Percentiles rank a stretch among this genome's conserved stretches.
These are phyloP conservation scores for Spisula solida DNA, from an alignment of 2,888 invertebrate species.

Conservation along the genomic window DNA sequence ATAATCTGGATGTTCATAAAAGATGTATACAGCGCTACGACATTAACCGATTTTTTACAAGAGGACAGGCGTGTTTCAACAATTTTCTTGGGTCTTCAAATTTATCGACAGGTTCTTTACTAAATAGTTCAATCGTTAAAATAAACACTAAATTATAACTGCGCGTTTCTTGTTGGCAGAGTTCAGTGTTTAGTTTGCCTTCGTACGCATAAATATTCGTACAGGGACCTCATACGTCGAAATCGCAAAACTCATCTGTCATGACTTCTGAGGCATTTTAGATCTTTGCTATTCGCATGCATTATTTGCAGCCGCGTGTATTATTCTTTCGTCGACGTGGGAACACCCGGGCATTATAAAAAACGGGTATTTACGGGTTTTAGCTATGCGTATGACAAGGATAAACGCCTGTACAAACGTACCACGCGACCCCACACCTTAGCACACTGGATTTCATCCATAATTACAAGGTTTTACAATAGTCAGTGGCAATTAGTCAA, in stretches of 20 bases:
- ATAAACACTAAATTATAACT: not conserved
- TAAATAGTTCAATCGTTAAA: not conserved
- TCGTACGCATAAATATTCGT: not conserved
- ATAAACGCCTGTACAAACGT: not conserved
- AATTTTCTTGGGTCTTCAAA: not conserved
- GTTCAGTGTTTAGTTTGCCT: not conserved
- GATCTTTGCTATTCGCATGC: not conserved
- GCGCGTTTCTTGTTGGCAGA: not conserved
- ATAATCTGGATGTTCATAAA: not conserved
- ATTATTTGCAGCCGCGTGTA: not conserved
- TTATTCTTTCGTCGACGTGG: slow-evolving; percentile 6
- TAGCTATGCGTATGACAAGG: not conserved
- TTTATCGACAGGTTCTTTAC: not conserved
- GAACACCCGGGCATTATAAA: not conserved
- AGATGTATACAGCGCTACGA: not conserved
- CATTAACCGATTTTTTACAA: slow-evolving; percentile 7
- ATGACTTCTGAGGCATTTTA: slow-evolving; percentile 7
- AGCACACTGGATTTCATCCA: not conserved
- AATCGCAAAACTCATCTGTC: not conserved
- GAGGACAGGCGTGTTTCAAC: not conserved
- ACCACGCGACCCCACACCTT: not conserved
- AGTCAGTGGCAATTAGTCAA: not conserved
- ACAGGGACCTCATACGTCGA: slow-evolving; percentile 16
- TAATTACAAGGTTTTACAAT: not conserved
- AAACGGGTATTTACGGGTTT: not conserved